These are phyloP conservation scores for Poecilia picta DNA, from an alignment of 2,797 vertebrate species.

Conservation along the genomic window DNA sequence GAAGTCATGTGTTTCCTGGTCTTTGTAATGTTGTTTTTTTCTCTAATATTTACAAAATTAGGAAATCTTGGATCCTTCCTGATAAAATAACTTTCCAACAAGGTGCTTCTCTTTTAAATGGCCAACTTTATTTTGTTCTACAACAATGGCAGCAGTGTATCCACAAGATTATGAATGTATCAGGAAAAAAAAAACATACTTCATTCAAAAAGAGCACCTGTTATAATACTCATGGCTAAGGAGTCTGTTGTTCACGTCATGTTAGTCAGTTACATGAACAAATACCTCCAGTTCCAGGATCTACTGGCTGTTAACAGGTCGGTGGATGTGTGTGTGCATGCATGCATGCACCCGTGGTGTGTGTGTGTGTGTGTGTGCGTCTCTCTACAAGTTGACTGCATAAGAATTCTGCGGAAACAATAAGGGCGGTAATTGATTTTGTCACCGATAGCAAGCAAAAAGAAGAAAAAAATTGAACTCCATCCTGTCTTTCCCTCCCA, in stretches of 20 bases:
- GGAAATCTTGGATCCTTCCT: not conserved
- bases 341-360: too few relatives aligned
- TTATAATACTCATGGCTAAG: conserved; percentile 14
- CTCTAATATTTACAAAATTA: not conserved
- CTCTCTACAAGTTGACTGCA: conserved; percentile 25
- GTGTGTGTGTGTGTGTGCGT: not conserved
- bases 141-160: not conserved
- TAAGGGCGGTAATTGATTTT: conserved; percentile 69
- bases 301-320: conserved; percentile 22
- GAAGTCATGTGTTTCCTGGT: not conserved
- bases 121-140: not conserved
- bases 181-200: not conserved
- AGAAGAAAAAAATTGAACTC: conserved; percentile 20
- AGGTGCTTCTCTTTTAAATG: not conserved
- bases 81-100: not conserved
- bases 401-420: conserved; percentile 50
- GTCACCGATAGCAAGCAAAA: conserved; percentile 56
- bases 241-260: too few relatives aligned
- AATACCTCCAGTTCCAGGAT: conserved; percentile 11
- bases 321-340: not conserved
- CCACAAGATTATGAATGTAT: not conserved
- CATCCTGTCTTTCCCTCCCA: conserved; percentile 32
- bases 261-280: too few relatives aligned
- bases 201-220: not conserved
- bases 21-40: not conserved